Conservation (phyloP, 2,888 invertebrate genomes). For the Ganaspis brasiliensis region DNA sequence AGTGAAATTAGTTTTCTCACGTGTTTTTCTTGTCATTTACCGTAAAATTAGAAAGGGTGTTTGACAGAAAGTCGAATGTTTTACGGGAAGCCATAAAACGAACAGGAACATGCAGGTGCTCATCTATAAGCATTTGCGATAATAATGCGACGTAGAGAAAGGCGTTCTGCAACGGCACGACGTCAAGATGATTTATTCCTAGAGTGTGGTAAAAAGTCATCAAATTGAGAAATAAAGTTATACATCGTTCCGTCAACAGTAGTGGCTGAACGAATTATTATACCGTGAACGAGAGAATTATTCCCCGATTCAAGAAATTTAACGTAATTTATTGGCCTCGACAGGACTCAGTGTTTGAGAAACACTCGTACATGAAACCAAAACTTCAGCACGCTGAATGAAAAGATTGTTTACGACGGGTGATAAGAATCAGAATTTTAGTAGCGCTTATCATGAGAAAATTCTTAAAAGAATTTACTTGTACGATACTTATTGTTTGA, state of each 20-base stretch:
- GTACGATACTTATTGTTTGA: neutral
- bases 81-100: slow-evolving; percentile 30
- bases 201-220: slow-evolving; percentile 27
- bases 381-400: neutral
- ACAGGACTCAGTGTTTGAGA: slow-evolving; percentile 3
- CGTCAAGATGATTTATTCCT: slow-evolving; percentile 28
- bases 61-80: slow-evolving; percentile 33
- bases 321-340: neutral
- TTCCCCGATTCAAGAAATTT: neutral
- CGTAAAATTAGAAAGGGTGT: neutral
- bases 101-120: slow-evolving; percentile 18
- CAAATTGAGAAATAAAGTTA: slow-evolving; percentile 41
- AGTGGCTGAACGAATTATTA: slow-evolving; percentile 20
- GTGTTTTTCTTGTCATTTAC: neutral
- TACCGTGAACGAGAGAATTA: neutral
- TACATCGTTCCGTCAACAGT: slow-evolving; percentile 8
- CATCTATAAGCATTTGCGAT: slow-evolving; percentile 22
- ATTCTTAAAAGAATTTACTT: slow-evolving; percentile 3
- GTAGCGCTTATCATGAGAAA: slow-evolving; percentile 13
- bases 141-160: slow-evolving; percentile 23
- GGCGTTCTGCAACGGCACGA: slow-evolving; percentile 15
- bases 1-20: neutral
- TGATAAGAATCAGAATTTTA: slow-evolving; percentile 17
- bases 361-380: neutral
- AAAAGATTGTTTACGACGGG: neutral